Conservation (phyloP, 2,797 vertebrate species). For the Vespertilio murinus region DNA sequence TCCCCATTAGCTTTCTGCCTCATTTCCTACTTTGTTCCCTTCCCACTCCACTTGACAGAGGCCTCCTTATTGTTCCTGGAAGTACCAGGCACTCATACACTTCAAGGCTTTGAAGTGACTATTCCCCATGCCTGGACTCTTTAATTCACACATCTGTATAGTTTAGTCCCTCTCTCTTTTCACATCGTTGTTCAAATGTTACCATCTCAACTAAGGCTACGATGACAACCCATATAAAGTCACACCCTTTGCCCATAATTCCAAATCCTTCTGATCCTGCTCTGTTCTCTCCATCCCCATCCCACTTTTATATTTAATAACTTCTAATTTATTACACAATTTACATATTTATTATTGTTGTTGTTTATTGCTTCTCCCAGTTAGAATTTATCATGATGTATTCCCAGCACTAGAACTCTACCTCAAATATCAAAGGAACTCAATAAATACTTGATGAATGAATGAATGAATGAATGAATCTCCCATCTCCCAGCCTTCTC, state of each 20-base stretch:
- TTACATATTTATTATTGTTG: not conserved
- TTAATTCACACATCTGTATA: not conserved
- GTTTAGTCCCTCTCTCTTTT: not conserved
- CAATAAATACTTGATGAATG: not conserved
- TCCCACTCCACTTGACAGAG: not conserved
- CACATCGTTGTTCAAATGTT: slow-evolving; percentile 23
- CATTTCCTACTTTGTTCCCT: not conserved
- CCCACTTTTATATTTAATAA: not conserved
- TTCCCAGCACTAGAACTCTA: not conserved
- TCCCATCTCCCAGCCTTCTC: not conserved
- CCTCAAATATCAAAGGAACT: not conserved
- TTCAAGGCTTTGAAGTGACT: slow-evolving; percentile 12
- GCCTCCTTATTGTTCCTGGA: not conserved
- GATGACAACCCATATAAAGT: slow-evolving; percentile 17
- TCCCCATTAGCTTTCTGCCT: not conserved
- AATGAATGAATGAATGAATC: not conserved
- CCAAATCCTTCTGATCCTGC: not conserved
- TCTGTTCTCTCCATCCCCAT: not conserved
- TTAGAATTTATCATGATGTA: not conserved
- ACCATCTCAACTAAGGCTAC: not conserved
- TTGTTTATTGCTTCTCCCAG: not conserved
- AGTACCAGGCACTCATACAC: not conserved
- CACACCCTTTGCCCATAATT: not conserved
- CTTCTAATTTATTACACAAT: not conserved
- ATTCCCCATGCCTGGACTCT: not conserved